Conservation (phyloP, 2,113 vertebrate species). For the Alaudala cheleensis region DNA sequence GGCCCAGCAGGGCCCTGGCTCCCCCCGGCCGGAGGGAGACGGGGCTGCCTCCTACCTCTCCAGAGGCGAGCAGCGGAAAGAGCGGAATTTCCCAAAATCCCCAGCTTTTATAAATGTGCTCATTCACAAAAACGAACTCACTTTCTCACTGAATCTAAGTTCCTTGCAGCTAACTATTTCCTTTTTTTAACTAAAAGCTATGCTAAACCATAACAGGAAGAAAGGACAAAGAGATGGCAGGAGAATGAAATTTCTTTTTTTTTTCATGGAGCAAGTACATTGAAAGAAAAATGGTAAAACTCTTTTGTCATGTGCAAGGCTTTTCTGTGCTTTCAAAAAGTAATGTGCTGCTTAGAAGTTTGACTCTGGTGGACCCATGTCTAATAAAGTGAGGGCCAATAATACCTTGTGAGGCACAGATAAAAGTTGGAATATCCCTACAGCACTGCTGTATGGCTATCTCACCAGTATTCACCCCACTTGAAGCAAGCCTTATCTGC, state of each 20-base stretch:
- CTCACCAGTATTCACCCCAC: neutral
- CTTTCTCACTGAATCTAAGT: too few relatives aligned
- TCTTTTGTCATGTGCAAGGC: neutral
- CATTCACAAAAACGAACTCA: too few relatives aligned
- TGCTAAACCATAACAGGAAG: too few relatives aligned
- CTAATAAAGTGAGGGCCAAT: neutral
- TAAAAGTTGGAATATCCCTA: neutral
- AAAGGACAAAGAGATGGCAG: neutral
- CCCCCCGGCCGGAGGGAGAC: too few relatives aligned
- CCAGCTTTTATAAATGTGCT: too few relatives aligned
- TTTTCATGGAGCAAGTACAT: neutral
- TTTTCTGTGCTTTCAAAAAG: neutral
- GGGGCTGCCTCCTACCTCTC: too few relatives aligned
- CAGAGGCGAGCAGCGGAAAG: too few relatives aligned
- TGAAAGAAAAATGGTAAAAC: neutral
- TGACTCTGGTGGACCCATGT: neutral
- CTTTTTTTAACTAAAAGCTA: too few relatives aligned
- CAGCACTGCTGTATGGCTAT: rapidly evolving
- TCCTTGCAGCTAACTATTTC: too few relatives aligned
- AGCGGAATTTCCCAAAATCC: too few relatives aligned
- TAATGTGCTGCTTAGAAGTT: neutral
- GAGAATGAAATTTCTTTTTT: neutral
- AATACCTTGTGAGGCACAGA: neutral
- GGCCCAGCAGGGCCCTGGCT: too few relatives aligned
- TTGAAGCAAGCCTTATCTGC: neutral